Percentiles rank a stretch among this genome's conserved stretches.
Conservation (phyloP, 2,888 invertebrate species). For the Stegophylla sp. region DNA sequence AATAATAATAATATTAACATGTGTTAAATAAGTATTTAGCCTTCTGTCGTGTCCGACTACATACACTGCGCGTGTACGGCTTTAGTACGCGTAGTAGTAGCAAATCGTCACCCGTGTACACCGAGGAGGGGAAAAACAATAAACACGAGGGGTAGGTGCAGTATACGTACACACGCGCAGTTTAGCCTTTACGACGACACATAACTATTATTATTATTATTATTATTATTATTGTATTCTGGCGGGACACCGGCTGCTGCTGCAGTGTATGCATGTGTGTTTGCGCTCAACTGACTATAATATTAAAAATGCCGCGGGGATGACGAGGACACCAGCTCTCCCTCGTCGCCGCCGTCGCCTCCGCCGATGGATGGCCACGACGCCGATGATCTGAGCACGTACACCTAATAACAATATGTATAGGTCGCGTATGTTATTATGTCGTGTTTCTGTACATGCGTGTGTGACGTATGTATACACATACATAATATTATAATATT, state of each 20-base stretch:
- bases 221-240: neutral
- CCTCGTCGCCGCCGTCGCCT: neutral
- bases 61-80: neutral
- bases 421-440: neutral
- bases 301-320: neutral
- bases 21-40: conserved; percentile 59
- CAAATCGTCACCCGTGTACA: neutral
- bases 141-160: conserved; percentile 1
- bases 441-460: no score
- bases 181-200: neutral
- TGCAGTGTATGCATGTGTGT: neutral
- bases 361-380: neutral
- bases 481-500: no score
- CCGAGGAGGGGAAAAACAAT: conserved; percentile 8
- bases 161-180: neutral
- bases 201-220: conserved; percentile 2
- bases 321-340: neutral
- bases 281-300: neutral
- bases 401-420: neutral
- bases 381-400: neutral
- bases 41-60: conserved; percentile 34
- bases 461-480: neutral
- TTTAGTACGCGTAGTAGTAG: neutral
- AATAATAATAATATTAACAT: conserved; percentile 53
- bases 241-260: conserved; percentile 1